Evolutionary conservation across 2,888 invertebrate genomes (phyloP), one percentile per base, ranked within the genome.

Genomic region (Epirrhoe alternata): DNA sequence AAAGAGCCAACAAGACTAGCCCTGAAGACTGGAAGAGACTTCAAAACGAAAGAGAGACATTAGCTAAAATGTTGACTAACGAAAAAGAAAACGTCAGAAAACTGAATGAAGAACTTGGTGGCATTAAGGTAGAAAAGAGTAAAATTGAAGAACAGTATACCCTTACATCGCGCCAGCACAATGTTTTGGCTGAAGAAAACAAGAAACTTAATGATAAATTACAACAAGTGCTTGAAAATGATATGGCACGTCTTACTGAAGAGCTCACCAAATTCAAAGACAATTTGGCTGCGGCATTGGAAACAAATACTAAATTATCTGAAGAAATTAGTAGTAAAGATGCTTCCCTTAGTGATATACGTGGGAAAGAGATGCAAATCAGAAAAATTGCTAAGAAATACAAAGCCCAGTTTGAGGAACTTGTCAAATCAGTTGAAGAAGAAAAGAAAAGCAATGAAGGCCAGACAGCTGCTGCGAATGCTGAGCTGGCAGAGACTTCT

Each of bases 321-420:
- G 96, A 96, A 78, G 96, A 96, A 58, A 80, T 96, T 5, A 90
- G 94, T 6, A 94, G 90, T 16, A 97, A 96, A 82, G 96, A 96
- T 72, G 94, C 94, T 0, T 90, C 94, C 30, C 88, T 97, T 12
- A 94, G 94, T 49, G 96, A 97, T 73, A 94, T 95, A 14, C 94
- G 94, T 70, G 96, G 95, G 77, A 96, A 96, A 75, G 96, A 96
- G 84, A 88, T 95, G 72, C 96, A 96, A 83, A 96, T 97, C 47
- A 95, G 97, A 74, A 98, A 97, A 85, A 97, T 99, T 74, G 99
- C 98, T 6, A 97, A 98, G 79, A 98, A 98, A 80, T 99, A 98
- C 85, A 98, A 98, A 86, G 96, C 95, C 8, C 97, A 97, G 75
- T 97, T 95, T 83, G 97, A 97, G 82, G 97, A 97, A 75, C 91